phyloP scores from a whole-genome alignment of 2,888 invertebrate species.

The Tridacna gigas region DNA sequence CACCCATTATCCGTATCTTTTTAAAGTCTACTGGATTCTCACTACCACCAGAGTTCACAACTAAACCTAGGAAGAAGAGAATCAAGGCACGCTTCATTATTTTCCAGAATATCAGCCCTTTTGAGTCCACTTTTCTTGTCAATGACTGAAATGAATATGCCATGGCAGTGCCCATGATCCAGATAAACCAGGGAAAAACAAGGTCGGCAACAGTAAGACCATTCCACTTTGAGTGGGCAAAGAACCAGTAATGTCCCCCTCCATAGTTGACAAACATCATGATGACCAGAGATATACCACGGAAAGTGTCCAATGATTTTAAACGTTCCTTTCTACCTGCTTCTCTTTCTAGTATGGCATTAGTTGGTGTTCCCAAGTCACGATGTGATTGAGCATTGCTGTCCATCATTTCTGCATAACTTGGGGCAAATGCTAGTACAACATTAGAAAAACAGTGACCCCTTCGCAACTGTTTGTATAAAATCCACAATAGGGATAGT shows the following conservation, averaged over 20 bases:
- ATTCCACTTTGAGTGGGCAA: conserved; percentile 94
- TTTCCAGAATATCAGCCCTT: conserved; percentile 82
- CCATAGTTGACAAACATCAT: conserved; percentile 96
- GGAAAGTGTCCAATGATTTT: conserved; percentile 83
- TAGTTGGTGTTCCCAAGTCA: conserved; percentile 76
- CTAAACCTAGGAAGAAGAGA: conserved; percentile 84
- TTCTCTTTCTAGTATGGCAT: conserved; percentile 68
- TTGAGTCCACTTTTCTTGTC: conserved; percentile 87
- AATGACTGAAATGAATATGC: conserved; percentile 93
- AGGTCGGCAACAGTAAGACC: conserved; percentile 75
- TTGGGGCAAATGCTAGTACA: conserved; percentile 28
- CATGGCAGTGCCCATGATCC: conserved; percentile 98
- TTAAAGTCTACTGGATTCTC: conserved; percentile 55
- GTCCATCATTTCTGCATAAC: conserved; percentile 38
- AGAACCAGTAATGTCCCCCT: conserved; percentile 91
- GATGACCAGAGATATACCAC: conserved; percentile 86
- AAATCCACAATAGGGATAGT: conserved; percentile 50
- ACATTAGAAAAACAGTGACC: conserved; percentile 31
- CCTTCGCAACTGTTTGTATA: conserved; percentile 26
- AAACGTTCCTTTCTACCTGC: conserved; percentile 74
- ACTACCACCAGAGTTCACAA: conserved; percentile 78
- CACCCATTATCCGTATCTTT: conserved; percentile 93
- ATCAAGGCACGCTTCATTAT: conserved; percentile 82
- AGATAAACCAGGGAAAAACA: conserved; percentile 89
- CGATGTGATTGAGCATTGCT: conserved; percentile 59